Percentiles rank a stretch among this genome's conserved stretches.
Conservation (phyloP, 2,113 vertebrate species). For the Bambusicola thoracicus region DNA sequence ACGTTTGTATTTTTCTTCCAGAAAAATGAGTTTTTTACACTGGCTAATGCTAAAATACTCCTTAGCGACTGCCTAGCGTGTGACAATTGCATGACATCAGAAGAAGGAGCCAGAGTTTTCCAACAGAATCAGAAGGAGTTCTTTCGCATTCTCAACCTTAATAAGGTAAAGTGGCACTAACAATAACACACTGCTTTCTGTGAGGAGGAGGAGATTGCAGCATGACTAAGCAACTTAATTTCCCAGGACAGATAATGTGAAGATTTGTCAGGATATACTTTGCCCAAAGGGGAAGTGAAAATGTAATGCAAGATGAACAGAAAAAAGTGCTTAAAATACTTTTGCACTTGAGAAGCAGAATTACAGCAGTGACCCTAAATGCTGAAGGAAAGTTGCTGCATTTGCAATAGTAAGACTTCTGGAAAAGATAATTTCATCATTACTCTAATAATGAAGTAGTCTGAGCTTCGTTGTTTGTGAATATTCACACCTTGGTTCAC, state of each 20-base stretch:
- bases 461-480: background rate
- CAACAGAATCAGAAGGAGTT: slow-evolving; percentile 90
- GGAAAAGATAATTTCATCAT: background rate
- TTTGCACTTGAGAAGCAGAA: background rate
- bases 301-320: background rate
- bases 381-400: background rate
- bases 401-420: background rate
- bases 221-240: slow-evolving; percentile 24
- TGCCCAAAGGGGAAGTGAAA: slow-evolving; percentile 21
- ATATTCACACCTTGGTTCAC: background rate
- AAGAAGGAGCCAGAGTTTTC: slow-evolving; percentile 87
- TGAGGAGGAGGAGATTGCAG: background rate
- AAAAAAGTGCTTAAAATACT: background rate
- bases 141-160: slow-evolving; percentile 85
- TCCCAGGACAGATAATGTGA: background rate
- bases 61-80: slow-evolving; percentile 94
- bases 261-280: background rate
- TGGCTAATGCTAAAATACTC: slow-evolving; percentile 83
- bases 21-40: slow-evolving; percentile 79
- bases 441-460: background rate
- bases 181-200: background rate
- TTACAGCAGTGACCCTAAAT: background rate
- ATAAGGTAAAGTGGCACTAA: slow-evolving; percentile 83
- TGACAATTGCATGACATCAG: slow-evolving; percentile 89
- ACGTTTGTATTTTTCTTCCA: background rate